Evolutionary conservation across 2,113 vertebrate species (phyloP), one percentile per base, ranked within the genome.

Genomic region (Cyphomyrus discorhynchus): DNA sequence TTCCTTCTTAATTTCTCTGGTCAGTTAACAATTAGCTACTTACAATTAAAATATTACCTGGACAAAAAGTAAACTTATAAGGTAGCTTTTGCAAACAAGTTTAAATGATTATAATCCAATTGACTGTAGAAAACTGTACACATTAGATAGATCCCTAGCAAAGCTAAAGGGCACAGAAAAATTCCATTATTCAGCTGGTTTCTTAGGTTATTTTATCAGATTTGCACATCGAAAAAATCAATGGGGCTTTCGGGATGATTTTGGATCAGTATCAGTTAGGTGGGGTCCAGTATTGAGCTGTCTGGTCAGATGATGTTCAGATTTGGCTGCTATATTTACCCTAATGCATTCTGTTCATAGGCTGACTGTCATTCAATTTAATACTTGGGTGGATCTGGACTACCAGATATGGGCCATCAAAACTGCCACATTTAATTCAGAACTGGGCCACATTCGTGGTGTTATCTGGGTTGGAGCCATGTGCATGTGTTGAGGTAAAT

Each of bases 321-420:
- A 21, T n/a, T 84, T 47, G 39, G 17, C 24, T 46, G 35, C 82
- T 49, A n/a, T 47, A 85, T 85, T 85, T 49, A 27, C 45, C 47
- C 83, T 50, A 50, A 85, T 47, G 19, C 17, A 50, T 27, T 85
- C 45, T 13, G 17, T 11, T 49, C 83, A 50, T 24, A 31, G 21
- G 45, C 42, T 47, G 83, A 85, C 83, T 50, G 24, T 85, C 83
- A n/a, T 85, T 85, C 45, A 85, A 15, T 85, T 85, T 47, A 47
- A 85, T 85, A 47, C 47, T 46, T 77, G 46, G 21, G 2, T 47
- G 45, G 83, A 50, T 85, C 70, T 77, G 83, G 9, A 85, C 82
- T 85, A 47, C 83, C 45, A 85, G 83, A 85, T 85, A 47, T 85
- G 83, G 83, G 83, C 47, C 83, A 85, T 46, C 45, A 85, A 50